phyloP scores from a whole-genome alignment of 2,888 invertebrate genomes.

The Epistrophella euchroma region DNA sequence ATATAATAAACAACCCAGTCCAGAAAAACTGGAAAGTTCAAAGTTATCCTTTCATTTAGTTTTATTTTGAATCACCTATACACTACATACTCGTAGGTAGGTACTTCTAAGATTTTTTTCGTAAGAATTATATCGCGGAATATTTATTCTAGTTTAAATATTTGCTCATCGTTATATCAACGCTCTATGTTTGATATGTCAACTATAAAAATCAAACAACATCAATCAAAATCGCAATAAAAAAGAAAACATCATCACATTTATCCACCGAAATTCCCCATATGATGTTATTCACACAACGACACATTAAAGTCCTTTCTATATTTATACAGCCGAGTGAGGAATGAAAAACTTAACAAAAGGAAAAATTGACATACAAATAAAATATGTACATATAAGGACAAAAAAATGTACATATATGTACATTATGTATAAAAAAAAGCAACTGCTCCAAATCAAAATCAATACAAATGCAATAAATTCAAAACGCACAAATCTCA shows the following conservation, averaged over 20 bases:
- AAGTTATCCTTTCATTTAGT: not conserved
- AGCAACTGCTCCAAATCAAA: slow-evolving; percentile 64
- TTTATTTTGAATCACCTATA: not conserved
- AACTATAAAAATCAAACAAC: slow-evolving; percentile 31
- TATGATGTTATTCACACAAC: slow-evolving; percentile 46
- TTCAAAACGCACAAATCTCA: slow-evolving; percentile 71
- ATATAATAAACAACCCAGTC: no score
- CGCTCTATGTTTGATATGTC: not conserved
- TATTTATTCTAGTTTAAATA: not conserved
- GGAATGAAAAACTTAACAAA: slow-evolving; percentile 26
- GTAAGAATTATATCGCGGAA: not conserved
- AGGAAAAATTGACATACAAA: slow-evolving; percentile 41
- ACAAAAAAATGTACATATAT: not conserved
- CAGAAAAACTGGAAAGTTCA: no score
- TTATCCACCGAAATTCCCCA: slow-evolving; percentile 14
- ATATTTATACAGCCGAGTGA: slow-evolving; percentile 22
- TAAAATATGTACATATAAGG: no score
- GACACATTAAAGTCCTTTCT: slow-evolving; percentile 37
- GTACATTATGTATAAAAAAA: slow-evolving; percentile 11
- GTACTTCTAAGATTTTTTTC: not conserved
- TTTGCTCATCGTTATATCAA: slow-evolving; percentile 12
- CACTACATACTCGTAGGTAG: no score
- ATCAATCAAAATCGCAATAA: slow-evolving; percentile 21
- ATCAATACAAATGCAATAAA: slow-evolving; percentile 75
- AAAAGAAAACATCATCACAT: slow-evolving; percentile 19